phyloP scores from a whole-genome alignment of 1,140 invertebrate species.

The Lutraria rhynchaena region DNA sequence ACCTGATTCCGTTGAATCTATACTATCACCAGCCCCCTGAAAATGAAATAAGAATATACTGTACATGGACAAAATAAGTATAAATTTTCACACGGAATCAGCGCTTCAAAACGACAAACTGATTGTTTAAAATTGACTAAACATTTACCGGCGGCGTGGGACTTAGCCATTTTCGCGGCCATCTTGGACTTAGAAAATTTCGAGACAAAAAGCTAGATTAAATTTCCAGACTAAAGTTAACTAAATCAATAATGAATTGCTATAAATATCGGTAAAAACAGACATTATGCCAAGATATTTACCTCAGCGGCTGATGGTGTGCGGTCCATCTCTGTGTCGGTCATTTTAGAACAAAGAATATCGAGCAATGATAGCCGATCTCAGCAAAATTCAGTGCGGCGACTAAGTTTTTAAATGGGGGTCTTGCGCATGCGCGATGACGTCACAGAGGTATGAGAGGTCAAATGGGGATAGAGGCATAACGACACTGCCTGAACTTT shows the following conservation, averaged over 20 bases:
- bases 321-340: conserved; percentile 33
- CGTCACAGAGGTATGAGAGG: not conserved
- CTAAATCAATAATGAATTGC: not conserved
- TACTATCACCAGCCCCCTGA: conserved; percentile 48
- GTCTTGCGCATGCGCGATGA: conserved; percentile 18
- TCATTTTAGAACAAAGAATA: conserved; percentile 29
- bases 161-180: conserved; percentile 69
- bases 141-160: conserved; percentile 42
- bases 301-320: conserved; percentile 32
- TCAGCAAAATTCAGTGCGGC: not conserved
- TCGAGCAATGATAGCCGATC: conserved; percentile 25
- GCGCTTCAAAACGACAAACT: too few species aligned
- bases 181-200: conserved; percentile 71
- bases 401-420: conserved; percentile 26
- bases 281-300: not conserved
- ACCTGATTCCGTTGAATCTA: conserved; percentile 50
- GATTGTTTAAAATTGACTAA: too few species aligned
- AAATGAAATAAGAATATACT: not conserved
- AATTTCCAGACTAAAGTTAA: conserved; percentile 31
- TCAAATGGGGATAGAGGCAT: not conserved
- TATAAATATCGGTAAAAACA: not conserved
- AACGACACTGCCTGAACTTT: too few species aligned
- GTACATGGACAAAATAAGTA: too few species aligned
- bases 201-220: conserved; percentile 47
- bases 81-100: too few species aligned